Conservation (phyloP, 2,797 vertebrate species). For the Hydrolagus colliei region DNA sequence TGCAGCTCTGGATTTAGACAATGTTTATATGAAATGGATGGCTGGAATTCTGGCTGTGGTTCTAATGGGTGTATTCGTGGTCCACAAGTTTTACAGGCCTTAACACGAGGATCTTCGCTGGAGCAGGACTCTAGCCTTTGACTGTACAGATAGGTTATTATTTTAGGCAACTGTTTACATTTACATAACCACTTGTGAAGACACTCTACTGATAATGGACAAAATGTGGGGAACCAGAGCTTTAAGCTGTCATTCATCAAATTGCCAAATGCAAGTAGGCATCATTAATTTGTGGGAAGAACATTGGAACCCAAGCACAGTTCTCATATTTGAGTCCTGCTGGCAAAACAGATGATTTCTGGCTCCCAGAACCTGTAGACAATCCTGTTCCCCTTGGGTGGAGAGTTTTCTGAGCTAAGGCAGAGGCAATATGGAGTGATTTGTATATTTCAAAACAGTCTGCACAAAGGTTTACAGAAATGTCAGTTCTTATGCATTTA, state of each 20-base stretch:
- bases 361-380: not conserved
- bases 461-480: not conserved
- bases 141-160: not conserved
- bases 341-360: not conserved
- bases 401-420: not conserved
- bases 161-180: slow-evolving; percentile 12
- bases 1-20: slow-evolving; percentile 50
- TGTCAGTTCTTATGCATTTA: not conserved
- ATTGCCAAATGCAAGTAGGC: slow-evolving; percentile 17
- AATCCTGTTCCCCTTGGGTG: slow-evolving; percentile 2
- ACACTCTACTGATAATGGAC: slow-evolving; percentile 18
- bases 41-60: slow-evolving; percentile 43
- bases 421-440: not conserved
- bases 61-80: slow-evolving; percentile 50
- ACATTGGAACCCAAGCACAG: not conserved
- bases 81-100: slow-evolving; percentile 52
- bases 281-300: not conserved
- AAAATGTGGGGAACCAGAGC: not conserved
- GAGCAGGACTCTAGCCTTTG: slow-evolving; percentile 29
- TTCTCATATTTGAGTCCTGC: not conserved
- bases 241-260: not conserved
- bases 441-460: not conserved
- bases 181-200: slow-evolving; percentile 8
- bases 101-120: slow-evolving; percentile 40
- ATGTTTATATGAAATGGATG: slow-evolving; percentile 49